Conservation (phyloP, 2,797 vertebrate species). For the Notolepis coatsorum region DNA sequence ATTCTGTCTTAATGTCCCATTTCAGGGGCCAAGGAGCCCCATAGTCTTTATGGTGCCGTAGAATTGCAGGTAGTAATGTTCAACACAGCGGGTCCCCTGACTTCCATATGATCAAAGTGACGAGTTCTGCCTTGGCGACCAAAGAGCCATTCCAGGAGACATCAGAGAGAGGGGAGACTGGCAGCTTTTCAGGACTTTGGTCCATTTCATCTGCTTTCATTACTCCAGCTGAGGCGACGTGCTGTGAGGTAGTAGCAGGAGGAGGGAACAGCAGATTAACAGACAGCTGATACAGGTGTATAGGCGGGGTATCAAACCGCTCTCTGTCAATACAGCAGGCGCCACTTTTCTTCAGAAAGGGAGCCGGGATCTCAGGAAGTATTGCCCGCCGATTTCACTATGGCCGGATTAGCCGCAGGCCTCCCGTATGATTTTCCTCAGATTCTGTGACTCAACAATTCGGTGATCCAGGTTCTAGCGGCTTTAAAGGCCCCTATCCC, state of each 20-base stretch:
- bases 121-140: conserved; percentile 67
- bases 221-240: conserved; percentile 59
- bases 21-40: conserved; percentile 79
- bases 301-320: conserved; percentile 76
- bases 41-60: conserved; percentile 70
- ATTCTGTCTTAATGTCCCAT: conserved; percentile 87
- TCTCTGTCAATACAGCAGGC: conserved; percentile 74
- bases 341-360: conserved; percentile 59
- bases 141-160: conserved; percentile 67
- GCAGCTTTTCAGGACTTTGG: conserved; percentile 77
- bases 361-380: conserved; percentile 57
- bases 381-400: conserved; percentile 65
- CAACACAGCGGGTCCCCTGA: conserved; percentile 71
- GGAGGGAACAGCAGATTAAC: conserved; percentile 79
- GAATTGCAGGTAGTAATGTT: conserved; percentile 78
- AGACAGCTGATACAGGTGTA: conserved; percentile 82
- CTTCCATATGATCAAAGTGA: conserved; percentile 77
- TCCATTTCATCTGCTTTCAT: conserved; percentile 79
- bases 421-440: conserved; percentile 76
- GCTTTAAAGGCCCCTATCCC: conserved; percentile 79
- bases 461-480: conserved; percentile 78
- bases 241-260: conserved; percentile 67
- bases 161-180: conserved; percentile 75
- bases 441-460: conserved; percentile 86
- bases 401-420: conserved; percentile 77